Evolutionary conservation across 1,140 invertebrate genomes (phyloP).

Genomic region (Eriosoma lanigerum): DNA sequence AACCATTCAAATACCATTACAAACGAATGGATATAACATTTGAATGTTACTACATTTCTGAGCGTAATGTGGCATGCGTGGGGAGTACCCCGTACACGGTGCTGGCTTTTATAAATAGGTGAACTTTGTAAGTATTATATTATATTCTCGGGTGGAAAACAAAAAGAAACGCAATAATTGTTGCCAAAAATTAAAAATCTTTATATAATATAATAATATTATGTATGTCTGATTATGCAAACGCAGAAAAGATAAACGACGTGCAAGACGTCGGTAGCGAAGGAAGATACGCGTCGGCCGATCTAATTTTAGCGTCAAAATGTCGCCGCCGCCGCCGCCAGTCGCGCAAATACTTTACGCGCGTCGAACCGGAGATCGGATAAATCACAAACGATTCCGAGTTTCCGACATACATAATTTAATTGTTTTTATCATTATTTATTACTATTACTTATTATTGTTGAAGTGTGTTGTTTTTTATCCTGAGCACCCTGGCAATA

Average conservation of each 20-base stretch:
- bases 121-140: not conserved
- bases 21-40: too few species aligned
- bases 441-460: not conserved
- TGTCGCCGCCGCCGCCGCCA: not conserved
- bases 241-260: not conserved
- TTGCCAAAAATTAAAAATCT: constrained; percentile 31
- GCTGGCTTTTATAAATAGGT: constrained; percentile 41
- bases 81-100: not conserved
- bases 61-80: too few species aligned
- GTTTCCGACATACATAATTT: too few species aligned
- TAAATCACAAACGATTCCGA: constrained; percentile 16
- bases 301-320: constrained; percentile 37
- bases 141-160: not conserved
- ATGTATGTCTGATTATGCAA: not conserved
- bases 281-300: not conserved
- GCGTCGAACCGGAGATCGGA: constrained; percentile 2
- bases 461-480: not conserved
- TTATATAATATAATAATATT: constrained; percentile 8
- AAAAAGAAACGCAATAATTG: constrained; percentile 30
- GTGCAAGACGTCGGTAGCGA: not conserved
- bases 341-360: constrained; percentile 17
- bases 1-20: constrained; percentile 1
- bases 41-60: too few species aligned
- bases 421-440: too few species aligned
- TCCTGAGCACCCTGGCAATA: not conserved